A percentile compares a stretch with the other conserved stretches of the same genome.
phyloP scores from a whole-genome alignment of 1,140 invertebrate genomes.

The Meloidogyne hapla region DNA sequence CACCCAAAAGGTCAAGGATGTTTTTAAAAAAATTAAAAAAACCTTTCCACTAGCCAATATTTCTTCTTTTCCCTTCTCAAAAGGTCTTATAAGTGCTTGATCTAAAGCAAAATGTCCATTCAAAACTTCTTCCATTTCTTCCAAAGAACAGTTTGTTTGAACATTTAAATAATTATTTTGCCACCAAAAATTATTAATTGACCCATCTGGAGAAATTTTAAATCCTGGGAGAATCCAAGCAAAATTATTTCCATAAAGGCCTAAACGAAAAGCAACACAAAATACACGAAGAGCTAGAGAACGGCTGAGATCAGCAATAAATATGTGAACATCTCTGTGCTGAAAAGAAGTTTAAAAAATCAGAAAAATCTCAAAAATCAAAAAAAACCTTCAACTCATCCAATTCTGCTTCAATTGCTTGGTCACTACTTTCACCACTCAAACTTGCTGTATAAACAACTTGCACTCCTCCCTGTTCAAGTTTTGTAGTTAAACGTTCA shows the following conservation, averaged over 20 bases:
- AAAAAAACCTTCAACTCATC: conserved; percentile 74
- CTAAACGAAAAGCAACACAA: conserved; percentile 74
- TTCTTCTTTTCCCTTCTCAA: background rate
- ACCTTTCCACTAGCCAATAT: conserved; percentile 25
- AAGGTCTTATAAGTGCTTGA: conserved; percentile 72
- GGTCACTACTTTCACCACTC: conserved; percentile 78
- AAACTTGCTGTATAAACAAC: conserved; percentile 89
- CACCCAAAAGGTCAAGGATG: too few relatives aligned
- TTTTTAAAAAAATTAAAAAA: background rate
- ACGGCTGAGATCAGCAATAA: conserved; percentile 93
- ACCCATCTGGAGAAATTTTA: conserved; percentile 65
- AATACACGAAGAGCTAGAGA: conserved; percentile 87
- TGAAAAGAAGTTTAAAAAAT: conserved; percentile 40
- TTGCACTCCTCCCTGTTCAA: conserved; percentile 76
- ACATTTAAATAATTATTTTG: background rate
- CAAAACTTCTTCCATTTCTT: conserved; percentile 71
- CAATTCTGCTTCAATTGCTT: conserved; percentile 69
- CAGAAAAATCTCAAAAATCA: background rate
- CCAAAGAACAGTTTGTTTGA: conserved; percentile 40
- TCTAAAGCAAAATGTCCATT: conserved; percentile 87
- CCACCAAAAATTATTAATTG: conserved; percentile 46
- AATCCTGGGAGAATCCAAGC: conserved; percentile 94
- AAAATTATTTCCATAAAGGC: conserved; percentile 83
- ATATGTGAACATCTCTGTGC: conserved; percentile 85
- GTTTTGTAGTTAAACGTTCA: conserved; percentile 82